These are phyloP conservation scores for Penaeus chinensis DNA, from an alignment of 1,140 invertebrate genomes.

Conservation along the genomic window DNA sequence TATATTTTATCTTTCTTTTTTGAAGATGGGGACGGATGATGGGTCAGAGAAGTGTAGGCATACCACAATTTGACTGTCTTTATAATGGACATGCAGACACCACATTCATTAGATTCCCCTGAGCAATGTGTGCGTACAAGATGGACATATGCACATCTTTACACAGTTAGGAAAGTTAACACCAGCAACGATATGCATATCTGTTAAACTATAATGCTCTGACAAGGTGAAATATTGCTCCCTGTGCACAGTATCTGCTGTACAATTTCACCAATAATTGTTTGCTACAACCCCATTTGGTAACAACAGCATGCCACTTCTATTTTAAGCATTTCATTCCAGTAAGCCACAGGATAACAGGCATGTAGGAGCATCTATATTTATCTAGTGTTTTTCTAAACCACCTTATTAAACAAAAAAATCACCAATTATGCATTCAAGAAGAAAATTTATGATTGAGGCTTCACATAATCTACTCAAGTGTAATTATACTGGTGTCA, in stretches of 20 bases:
- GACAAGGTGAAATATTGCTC: slow-evolving; percentile 43
- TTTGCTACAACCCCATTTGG: slow-evolving; percentile 58
- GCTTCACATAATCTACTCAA: slow-evolving; percentile 46
- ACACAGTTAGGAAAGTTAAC: slow-evolving; percentile 51
- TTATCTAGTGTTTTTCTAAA: slow-evolving; percentile 56
- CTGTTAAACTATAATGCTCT: slow-evolving; percentile 47
- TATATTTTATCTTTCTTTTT: too few relatives aligned
- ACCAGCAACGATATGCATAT: slow-evolving; percentile 44
- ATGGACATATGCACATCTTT: slow-evolving; percentile 55
- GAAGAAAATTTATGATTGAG: slow-evolving; percentile 53
- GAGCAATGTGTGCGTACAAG: slow-evolving; percentile 48
- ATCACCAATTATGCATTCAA: slow-evolving; percentile 58
- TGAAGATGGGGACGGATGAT: neutral
- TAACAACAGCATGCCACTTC: slow-evolving; percentile 60
- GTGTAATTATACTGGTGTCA: slow-evolving; percentile 46
- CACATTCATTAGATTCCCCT: slow-evolving; percentile 56
- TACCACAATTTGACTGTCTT: slow-evolving; percentile 49
- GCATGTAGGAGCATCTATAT: slow-evolving; percentile 60
- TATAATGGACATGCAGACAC: slow-evolving; percentile 54
- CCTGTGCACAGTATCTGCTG: slow-evolving; percentile 55
- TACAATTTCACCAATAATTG: slow-evolving; percentile 54
- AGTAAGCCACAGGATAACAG: slow-evolving; percentile 58
- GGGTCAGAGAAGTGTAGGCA: slow-evolving; percentile 41
- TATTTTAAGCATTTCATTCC: slow-evolving; percentile 61
- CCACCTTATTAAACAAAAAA: slow-evolving; percentile 57